phyloP scores from a whole-genome alignment of 64 coral and sea anemone species.

The Montipora sp. region DNA sequence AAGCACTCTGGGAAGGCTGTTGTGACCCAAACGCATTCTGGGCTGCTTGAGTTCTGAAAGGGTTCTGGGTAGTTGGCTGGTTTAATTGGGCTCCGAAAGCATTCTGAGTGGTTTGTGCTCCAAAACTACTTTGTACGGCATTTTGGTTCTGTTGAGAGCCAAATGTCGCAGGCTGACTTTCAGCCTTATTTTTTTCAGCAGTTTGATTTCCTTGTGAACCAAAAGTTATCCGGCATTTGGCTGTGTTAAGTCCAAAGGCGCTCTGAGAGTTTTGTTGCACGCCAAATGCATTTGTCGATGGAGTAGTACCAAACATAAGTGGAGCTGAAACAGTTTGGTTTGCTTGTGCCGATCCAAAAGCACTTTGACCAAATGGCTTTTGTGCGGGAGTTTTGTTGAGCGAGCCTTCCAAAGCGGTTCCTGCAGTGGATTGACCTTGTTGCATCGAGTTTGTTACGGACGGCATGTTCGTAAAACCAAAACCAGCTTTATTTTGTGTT shows the following conservation, averaged over 20 bases:
- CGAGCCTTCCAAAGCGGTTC: neutral
- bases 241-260: constrained; percentile 20
- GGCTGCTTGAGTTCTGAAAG: neutral
- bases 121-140: constrained; percentile 14
- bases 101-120: constrained; percentile 3
- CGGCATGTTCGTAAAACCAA: constrained; percentile 18
- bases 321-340: constrained; percentile 21
- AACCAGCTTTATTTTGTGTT: neutral
- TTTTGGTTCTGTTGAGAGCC: constrained; percentile 2
- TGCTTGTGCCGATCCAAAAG: constrained; percentile 2
- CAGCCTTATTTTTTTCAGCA: neutral
- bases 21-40: constrained; percentile 41
- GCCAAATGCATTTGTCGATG: constrained; percentile 31
- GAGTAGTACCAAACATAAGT: constrained; percentile 2
- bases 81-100: constrained; percentile 38
- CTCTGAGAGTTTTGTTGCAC: neutral
- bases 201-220: neutral
- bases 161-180: neutral
- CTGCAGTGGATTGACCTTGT: neutral
- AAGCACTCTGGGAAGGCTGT: neutral
- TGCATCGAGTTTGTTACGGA: neutral
- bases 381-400: neutral
- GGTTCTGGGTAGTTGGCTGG: neutral
- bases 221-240: neutral
- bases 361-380: constrained; percentile 27